Base-by-base conservation (phyloP, 2,888 invertebrate genomes). In the Monochamus alternatus region DNA sequence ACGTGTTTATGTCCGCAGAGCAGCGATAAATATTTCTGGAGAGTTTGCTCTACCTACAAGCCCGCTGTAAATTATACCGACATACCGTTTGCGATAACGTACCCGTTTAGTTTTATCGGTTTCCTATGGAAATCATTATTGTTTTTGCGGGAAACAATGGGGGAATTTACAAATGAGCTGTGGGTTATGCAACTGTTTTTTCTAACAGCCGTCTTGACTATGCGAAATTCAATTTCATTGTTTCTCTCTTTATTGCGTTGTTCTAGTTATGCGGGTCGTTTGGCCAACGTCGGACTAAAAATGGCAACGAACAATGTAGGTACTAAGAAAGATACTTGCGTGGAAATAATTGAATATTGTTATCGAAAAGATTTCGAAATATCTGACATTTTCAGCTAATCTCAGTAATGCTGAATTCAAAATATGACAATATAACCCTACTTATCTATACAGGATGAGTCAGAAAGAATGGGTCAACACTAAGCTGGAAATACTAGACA, bases 51-150 rank as follows among this genome's bases (percentile, higher is more conserved):
- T 81, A 81, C 80, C 81, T 78, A 80, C 79, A 80, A 77, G 66
- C 75, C 74, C 59, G 77, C 73, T 75, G 75, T 82, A 82, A 82
- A 80, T 81, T 77, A 78, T 75, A 44, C 64, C 12, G 47, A 47
- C 47, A 73, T 75, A 75, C 74, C 75, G 63, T 77, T 77, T 62
- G 75, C 81, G 82, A 83, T 83, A 83, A 83, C 83, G 81, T 79
- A 80, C 81, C 81, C 77, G 82, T 83, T 83, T 81, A 77, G 78
- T 78, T 81, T 83, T 83, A 83, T 83, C 74, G 80, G 79, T 80
- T 82, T 83, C 70, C 81, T 82, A 83, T 83, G 83, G 83, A 83
- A 83, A 83, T 83, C 77, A 80, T 81, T 81, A 81, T 82, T 82
- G 82, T 83, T 81, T 81, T 81, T 82, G 78, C 79, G 71, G 76